These are phyloP conservation scores for Podargus strigoides DNA, from an alignment of 2,797 vertebrate species.

Conservation along the genomic window DNA sequence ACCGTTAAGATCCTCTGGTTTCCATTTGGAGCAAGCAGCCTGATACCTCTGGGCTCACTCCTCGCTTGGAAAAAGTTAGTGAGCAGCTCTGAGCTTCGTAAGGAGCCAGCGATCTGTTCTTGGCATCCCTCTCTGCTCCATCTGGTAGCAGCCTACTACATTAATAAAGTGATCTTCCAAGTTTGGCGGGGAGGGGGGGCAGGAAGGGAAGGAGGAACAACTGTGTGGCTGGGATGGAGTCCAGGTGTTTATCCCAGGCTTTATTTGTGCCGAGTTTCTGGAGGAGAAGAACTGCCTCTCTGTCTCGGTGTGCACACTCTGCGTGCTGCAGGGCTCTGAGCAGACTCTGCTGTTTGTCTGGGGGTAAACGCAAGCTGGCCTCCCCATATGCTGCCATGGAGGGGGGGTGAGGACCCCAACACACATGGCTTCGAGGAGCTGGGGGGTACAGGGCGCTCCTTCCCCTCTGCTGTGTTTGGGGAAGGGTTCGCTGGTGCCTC, in stretches of 20 bases:
- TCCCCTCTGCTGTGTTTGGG: not conserved
- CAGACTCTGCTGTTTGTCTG: not conserved
- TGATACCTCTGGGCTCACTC: not conserved
- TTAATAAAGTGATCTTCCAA: not conserved
- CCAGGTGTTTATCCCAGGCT: conserved; percentile 18
- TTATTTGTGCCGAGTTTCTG: not conserved
- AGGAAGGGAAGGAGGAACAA: conserved; percentile 16
- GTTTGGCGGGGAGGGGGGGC: not conserved
- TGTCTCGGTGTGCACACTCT: not conserved
- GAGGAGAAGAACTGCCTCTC: not conserved
- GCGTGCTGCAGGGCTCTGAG: accelerated
- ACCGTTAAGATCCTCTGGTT: accelerated
- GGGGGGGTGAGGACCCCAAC: too few relatives aligned
- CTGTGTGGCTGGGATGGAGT: not conserved
- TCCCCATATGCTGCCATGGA: not conserved
- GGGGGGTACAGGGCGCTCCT: not conserved
- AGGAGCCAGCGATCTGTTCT: not conserved
- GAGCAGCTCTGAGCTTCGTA: not conserved
- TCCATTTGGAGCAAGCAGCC: not conserved
- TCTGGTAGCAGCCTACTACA: not conserved
- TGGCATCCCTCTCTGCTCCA: not conserved
- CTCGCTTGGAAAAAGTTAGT: not conserved
- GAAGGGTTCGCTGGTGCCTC: accelerated
- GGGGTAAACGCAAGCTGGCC: not conserved
- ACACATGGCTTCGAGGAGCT: accelerated